Conservation (phyloP, 1,140 invertebrate genomes). For the Penaeus chinensis region DNA sequence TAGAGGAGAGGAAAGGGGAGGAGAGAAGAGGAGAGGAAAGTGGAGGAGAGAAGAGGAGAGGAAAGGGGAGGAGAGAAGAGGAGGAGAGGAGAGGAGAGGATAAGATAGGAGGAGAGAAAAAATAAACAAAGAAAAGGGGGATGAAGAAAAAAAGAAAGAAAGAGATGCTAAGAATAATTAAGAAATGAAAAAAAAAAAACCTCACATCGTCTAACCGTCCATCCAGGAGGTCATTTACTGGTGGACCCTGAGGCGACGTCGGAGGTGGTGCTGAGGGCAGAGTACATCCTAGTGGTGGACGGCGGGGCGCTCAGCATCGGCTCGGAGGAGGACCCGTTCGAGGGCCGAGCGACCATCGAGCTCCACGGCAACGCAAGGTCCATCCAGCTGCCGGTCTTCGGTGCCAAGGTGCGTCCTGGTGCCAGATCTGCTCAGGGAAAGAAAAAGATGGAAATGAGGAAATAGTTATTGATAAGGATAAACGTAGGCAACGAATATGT, state of each 20-base stretch:
- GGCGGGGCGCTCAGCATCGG: conserved; percentile 35
- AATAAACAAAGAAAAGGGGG: no score
- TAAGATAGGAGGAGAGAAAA: no score
- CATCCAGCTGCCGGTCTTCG: conserved; percentile 45
- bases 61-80: no score
- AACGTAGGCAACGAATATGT: no score
- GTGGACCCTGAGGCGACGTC: conserved; percentile 21
- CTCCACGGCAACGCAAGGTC: conserved; percentile 31
- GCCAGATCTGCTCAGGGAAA: no score
- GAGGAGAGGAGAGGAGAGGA: no score
- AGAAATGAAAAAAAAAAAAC: background rate
- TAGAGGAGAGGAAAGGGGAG: no score
- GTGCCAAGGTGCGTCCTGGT: conserved; percentile 3
- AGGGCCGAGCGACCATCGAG: conserved; percentile 24
- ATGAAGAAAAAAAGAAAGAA: no score
- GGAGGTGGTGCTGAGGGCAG: conserved; percentile 23
- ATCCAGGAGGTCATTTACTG: conserved; percentile 24
- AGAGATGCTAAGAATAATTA: background rate
- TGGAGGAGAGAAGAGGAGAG: no score
- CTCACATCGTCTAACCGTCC: background rate
- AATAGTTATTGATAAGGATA: no score
- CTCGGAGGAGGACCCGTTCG: conserved; percentile 20
- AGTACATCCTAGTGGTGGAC: conserved; percentile 40
- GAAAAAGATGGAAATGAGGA: no score
- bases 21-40: no score